Percentiles rank a stretch among this genome's conserved stretches.
phyloP scores from a whole-genome alignment of 2,113 vertebrate genomes.

The Paracyprichromis sp. region DNA sequence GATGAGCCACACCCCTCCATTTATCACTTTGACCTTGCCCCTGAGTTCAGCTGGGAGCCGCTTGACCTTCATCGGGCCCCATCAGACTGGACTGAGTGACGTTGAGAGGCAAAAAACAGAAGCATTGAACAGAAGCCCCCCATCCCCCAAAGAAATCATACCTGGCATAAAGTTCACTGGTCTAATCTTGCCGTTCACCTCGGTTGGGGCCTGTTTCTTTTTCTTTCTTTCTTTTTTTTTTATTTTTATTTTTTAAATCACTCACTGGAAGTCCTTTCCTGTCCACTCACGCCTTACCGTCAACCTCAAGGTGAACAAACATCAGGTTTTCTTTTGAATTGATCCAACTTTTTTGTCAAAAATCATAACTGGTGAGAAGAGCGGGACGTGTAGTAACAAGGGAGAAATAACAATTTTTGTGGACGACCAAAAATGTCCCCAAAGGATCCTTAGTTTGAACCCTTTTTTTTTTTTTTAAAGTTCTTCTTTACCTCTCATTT shows the following conservation, averaged over 20 bases:
- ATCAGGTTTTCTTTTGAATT: background rate
- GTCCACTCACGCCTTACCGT: fast-evolving
- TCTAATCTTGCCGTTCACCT: fast-evolving
- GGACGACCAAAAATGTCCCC: background rate
- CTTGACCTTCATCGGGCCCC: background rate
- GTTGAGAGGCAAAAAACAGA: background rate
- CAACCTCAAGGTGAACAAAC: background rate
- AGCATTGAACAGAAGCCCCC: background rate
- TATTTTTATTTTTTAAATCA: fast-evolving
- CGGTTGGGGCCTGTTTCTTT: background rate
- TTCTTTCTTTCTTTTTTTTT: fast-evolving
- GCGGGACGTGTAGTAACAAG: background rate
- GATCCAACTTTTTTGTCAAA: background rate
- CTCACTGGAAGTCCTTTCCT: background rate
- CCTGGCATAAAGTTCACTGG: background rate
- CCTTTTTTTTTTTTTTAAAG: too few relatives aligned
- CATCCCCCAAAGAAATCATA: background rate
- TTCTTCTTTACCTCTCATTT: background rate
- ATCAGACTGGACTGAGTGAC: background rate
- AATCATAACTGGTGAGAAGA: background rate
- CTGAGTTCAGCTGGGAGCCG: background rate
- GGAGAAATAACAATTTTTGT: background rate
- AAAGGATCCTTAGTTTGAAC: background rate
- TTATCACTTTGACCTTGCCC: conserved; percentile 22
- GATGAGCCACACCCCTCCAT: background rate